Evolutionary conservation across 2,797 vertebrate genomes (phyloP).

Genomic region (Takifugu rubripes): DNA sequence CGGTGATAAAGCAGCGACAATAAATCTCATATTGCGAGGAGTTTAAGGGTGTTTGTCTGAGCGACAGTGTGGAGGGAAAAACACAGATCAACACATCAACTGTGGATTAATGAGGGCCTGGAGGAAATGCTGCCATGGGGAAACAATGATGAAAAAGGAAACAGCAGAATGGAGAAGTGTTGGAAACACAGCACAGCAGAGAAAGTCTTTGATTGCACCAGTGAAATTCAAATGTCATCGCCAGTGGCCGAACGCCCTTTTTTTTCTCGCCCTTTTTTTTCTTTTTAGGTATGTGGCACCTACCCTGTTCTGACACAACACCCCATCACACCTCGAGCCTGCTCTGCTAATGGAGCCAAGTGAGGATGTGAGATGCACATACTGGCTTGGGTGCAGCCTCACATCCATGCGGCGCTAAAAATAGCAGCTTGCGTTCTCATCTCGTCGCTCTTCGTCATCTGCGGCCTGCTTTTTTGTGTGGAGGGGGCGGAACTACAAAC

Average conservation of each 20-base stretch:
- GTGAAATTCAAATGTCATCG: background rate
- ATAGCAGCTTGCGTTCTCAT: conserved; percentile 68
- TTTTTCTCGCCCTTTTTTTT: no score
- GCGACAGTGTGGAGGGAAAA: conserved; percentile 24
- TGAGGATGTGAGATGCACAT: conserved; percentile 29
- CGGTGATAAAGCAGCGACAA: conserved; percentile 39
- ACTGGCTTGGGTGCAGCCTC: conserved; percentile 51
- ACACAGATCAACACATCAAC: conserved; percentile 28
- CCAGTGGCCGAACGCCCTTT: no score
- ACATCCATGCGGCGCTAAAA: conserved; percentile 65
- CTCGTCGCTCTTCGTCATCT: conserved; percentile 55
- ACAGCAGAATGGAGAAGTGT: background rate
- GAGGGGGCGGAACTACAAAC: conserved; percentile 46
- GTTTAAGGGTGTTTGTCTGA: conserved; percentile 21
- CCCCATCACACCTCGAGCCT: conserved; percentile 16
- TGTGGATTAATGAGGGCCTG: conserved; percentile 21
- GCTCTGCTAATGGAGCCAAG: conserved; percentile 28
- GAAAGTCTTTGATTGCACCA: background rate
- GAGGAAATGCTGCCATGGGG: no score
- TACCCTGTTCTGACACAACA: conserved; percentile 8
- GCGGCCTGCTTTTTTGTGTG: conserved; percentile 48
- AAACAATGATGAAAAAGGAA: conserved; percentile 7
- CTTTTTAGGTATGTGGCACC: background rate
- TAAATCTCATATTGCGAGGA: conserved; percentile 9
- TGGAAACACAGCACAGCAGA: no score